Evolutionary conservation across 2,113 vertebrate genomes (phyloP), one percentile per base, ranked within the genome.

Genomic region (Tetrax tetrax): DNA sequence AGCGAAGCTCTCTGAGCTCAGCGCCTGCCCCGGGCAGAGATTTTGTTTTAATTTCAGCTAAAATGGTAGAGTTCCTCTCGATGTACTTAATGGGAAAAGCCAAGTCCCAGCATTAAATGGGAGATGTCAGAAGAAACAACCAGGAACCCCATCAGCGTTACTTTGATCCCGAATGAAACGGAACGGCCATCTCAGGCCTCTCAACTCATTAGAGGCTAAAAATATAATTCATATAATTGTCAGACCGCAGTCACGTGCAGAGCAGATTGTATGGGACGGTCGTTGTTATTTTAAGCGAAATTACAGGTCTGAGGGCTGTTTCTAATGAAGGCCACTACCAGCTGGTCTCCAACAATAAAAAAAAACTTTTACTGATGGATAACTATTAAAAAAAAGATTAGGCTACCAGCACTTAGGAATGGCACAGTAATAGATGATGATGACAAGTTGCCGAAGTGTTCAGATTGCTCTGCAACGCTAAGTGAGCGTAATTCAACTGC

Each of bases 281-380:
- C 95, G 82, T 89, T 53, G 53, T 84, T 87, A 89, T 76, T 93
- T 91, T 61, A 87, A 87, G 81, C 57, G 64, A 91, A 87, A 93
- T 87, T 69, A 93, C 25, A 69, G 74, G 43, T 91, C 87, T 1
- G 3, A 63, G 45, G 21, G 38, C n/a, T 80, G 75, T 38, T 92
- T 41, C 77, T 87, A 83, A 89, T 35, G 69, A 86, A 91, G 64
- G 83, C 80, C 9, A 3, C 4, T 41, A 91, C 77, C 57, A 85
- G 82, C 75, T 93, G 71, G n/a, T 63, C 86, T 78, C 69, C 89
- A 35, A 60, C 53, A 72, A 59, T 48, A 68, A n/a, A 59, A 68
- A n/a, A 59, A 64, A n/a, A 54, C 82, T 79, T 87, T 37, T 71
- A 47, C 38, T 93, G 66, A 64, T 85, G 43, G 87, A 28, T 76